Conservation (phyloP, 2,113 vertebrate genomes). For the Hemiscyllium ocellatum region DNA sequence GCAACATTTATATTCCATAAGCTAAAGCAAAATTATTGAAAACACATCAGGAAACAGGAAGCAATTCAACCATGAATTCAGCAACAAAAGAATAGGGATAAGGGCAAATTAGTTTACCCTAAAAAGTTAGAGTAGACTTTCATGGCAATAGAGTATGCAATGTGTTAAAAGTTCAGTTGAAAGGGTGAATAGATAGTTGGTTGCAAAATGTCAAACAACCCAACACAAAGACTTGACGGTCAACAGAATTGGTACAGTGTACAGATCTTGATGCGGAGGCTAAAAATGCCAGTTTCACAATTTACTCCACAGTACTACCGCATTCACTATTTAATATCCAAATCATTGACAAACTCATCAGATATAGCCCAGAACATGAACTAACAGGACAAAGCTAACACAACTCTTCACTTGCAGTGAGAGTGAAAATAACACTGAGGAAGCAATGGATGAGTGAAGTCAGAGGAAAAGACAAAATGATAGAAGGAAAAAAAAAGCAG, state of each 20-base stretch:
- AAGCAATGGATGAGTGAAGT: background rate
- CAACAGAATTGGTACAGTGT: background rate
- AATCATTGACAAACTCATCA: background rate
- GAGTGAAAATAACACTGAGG: background rate
- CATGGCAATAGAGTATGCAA: no score
- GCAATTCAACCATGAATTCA: no score
- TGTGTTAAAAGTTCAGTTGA: background rate
- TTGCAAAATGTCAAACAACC: background rate
- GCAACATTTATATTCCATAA: no score
- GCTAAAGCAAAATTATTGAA: no score
- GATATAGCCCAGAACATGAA: background rate
- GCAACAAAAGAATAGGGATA: no score
- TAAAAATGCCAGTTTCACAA: background rate
- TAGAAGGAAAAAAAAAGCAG: background rate
- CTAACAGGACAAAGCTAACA: background rate
- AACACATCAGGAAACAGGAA: no score
- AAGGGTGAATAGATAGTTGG: background rate
- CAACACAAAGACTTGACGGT: background rate
- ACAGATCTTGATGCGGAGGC: background rate
- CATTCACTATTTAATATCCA: background rate
- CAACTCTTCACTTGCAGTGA: background rate
- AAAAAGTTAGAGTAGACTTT: no score
- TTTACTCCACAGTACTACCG: background rate
- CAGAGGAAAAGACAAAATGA: background rate
- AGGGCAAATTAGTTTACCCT: no score